A percentile compares a stretch with the other conserved stretches of the same genome.
phyloP scores from a whole-genome alignment of 2,113 vertebrate species.

The Empidonax alnorum region DNA sequence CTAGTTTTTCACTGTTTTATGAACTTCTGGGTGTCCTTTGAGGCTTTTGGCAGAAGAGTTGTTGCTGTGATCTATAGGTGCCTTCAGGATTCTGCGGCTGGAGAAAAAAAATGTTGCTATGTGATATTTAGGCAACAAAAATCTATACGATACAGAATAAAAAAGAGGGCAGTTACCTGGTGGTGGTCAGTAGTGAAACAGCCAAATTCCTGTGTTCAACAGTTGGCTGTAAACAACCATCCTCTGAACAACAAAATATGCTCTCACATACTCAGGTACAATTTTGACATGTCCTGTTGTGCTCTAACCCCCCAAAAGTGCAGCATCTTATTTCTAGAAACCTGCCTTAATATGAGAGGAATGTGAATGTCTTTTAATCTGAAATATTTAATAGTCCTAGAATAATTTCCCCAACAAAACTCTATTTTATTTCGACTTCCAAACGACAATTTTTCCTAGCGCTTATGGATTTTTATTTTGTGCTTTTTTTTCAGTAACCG shows the following conservation, averaged over 20 bases:
- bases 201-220: background rate
- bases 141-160: background rate
- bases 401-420: background rate
- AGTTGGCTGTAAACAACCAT: too few species aligned
- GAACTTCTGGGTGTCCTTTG: background rate
- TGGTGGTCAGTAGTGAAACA: accelerated
- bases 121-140: background rate
- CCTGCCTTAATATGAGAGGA: background rate
- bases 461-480: background rate
- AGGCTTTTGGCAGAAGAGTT: background rate
- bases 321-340: background rate
- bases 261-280: background rate
- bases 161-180: background rate
- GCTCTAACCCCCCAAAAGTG: background rate
- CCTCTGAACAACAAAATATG: background rate
- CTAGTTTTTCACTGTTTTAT: background rate
- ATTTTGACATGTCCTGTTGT: background rate
- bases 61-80: background rate
- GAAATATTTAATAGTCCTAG: background rate
- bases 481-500: background rate
- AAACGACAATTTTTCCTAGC: accelerated
- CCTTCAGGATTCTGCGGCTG: background rate
- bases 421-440: background rate
- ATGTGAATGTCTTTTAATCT: background rate
- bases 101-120: background rate